A percentile compares a stretch with the other conserved stretches of the same genome.
Evolutionary conservation across 2,113 vertebrate genomes (phyloP).

Genomic region (Oceanites oceanicus): DNA sequence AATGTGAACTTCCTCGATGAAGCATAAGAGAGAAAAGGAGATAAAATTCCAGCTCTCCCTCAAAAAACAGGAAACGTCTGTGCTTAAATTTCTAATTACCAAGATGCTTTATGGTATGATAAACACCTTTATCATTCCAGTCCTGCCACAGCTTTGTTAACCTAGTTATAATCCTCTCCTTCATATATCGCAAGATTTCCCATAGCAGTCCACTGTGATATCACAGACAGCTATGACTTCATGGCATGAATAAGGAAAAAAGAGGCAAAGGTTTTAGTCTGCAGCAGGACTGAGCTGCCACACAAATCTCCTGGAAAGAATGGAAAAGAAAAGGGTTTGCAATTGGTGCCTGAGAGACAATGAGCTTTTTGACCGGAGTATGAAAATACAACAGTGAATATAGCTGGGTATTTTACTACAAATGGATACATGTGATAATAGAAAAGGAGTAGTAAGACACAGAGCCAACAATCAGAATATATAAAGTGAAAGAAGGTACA

Average conservation of each 20-base stretch:
- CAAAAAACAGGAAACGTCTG: constrained; percentile 17
- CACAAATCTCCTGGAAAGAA: constrained; percentile 45
- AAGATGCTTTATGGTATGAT: constrained; percentile 41
- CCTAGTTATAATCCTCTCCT: constrained; percentile 53
- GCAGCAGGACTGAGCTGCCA: constrained; percentile 19
- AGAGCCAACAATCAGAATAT: constrained; percentile 37
- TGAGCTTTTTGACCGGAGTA: constrained; percentile 31
- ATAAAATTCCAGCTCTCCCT: constrained; percentile 31
- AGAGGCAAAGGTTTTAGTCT: constrained; percentile 40
- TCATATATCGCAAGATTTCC: constrained; percentile 35
- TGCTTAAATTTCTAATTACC: constrained; percentile 49
- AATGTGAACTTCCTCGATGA: constrained; percentile 61
- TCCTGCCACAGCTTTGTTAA: constrained; percentile 45
- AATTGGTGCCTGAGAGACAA: neutral
- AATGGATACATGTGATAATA: constrained; percentile 32
- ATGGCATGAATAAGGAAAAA: constrained; percentile 59
- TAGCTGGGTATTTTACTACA: constrained; percentile 26
- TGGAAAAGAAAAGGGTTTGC: constrained; percentile 1
- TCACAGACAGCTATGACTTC: constrained; percentile 68
- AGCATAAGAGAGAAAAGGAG: constrained; percentile 27
- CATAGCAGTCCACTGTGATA: constrained; percentile 50
- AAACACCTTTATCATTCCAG: constrained; percentile 13
- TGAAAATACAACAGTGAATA: constrained; percentile 56
- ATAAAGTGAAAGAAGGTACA: constrained; percentile 43
- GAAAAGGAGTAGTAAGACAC: constrained; percentile 42